A percentile compares a stretch with the other conserved stretches of the same genome.
Evolutionary conservation across 2,888 invertebrate species (phyloP).

Genomic region (Limnephilus marmoratus): DNA sequence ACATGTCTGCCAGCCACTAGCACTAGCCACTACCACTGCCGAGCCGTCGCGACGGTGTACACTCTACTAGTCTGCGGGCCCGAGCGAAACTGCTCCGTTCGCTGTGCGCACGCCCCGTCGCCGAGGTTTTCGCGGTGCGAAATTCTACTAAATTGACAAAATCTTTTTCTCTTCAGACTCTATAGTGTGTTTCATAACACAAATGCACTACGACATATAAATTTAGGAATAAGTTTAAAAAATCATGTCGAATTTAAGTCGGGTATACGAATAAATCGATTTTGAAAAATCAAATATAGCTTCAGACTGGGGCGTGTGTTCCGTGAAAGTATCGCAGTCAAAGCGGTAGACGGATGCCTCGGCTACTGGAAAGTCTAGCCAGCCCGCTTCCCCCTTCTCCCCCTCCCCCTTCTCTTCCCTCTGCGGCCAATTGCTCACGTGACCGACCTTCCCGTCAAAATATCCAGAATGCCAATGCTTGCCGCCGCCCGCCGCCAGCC

Average conservation of each 20-base stretch:
- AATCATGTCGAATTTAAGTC: not conserved
- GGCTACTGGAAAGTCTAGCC: slow-evolving; percentile 83
- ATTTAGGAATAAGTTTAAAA: not conserved
- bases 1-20: slow-evolving; percentile 71
- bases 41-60: slow-evolving; percentile 70
- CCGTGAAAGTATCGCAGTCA: slow-evolving; percentile 75
- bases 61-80: slow-evolving; percentile 70
- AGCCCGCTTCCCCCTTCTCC: slow-evolving; percentile 67
- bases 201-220: slow-evolving; percentile 18
- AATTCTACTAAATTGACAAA: slow-evolving; percentile 71
- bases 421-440: slow-evolving; percentile 79
- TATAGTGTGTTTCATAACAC: slow-evolving; percentile 42
- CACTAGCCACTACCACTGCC: slow-evolving; percentile 65
- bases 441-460: slow-evolving; percentile 92
- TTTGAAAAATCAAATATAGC: slow-evolving; percentile 62
- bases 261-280: not conserved
- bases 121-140: slow-evolving; percentile 70
- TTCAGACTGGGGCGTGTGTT: slow-evolving; percentile 74
- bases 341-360: slow-evolving; percentile 78
- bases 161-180: not conserved
- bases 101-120: slow-evolving; percentile 73
- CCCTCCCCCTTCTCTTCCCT: slow-evolving; percentile 48
- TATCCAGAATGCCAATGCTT: slow-evolving; percentile 74
- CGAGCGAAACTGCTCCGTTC: slow-evolving; percentile 71
- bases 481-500: slow-evolving; percentile 53